Conservation (phyloP, 2,888 invertebrate genomes). For the Empis livida region DNA sequence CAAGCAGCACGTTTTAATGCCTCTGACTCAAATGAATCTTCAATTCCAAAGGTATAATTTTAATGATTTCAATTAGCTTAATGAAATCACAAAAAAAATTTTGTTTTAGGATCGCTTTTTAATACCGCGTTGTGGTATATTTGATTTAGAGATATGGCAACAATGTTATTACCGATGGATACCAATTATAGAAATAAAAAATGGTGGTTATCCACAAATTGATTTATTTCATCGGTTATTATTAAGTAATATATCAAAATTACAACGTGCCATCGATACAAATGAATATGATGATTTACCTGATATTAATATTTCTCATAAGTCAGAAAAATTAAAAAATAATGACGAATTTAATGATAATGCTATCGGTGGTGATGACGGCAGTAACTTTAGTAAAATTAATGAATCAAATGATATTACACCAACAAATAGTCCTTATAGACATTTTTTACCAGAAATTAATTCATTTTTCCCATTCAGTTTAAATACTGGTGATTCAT, state of each 20-base stretch:
- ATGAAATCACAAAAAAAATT: no score
- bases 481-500: slow-evolving; percentile 25
- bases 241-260: slow-evolving; percentile 31
- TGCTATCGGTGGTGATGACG: neutral
- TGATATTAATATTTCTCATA: slow-evolving; percentile 11
- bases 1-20: slow-evolving; percentile 13
- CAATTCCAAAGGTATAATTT: slow-evolving; percentile 24
- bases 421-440: slow-evolving; percentile 20
- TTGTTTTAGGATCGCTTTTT: slow-evolving; percentile 27
- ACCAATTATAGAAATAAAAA: slow-evolving; percentile 53
- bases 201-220: slow-evolving; percentile 35
- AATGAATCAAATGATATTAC: slow-evolving; percentile 14
- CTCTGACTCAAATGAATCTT: slow-evolving; percentile 21
- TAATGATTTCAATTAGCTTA: no score
- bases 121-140: slow-evolving; percentile 40
- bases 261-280: slow-evolving; percentile 32
- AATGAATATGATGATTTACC: slow-evolving; percentile 31
- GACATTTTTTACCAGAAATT: slow-evolving; percentile 22
- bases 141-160: slow-evolving; percentile 61
- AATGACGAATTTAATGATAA: neutral
- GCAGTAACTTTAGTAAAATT: neutral
- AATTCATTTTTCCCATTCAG: slow-evolving; percentile 37
- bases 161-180: slow-evolving; percentile 88
- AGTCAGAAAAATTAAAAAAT: neutral
- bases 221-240: slow-evolving; percentile 33